Conservation (phyloP, 2,797 vertebrate genomes). For the Anabas testudineus region DNA sequence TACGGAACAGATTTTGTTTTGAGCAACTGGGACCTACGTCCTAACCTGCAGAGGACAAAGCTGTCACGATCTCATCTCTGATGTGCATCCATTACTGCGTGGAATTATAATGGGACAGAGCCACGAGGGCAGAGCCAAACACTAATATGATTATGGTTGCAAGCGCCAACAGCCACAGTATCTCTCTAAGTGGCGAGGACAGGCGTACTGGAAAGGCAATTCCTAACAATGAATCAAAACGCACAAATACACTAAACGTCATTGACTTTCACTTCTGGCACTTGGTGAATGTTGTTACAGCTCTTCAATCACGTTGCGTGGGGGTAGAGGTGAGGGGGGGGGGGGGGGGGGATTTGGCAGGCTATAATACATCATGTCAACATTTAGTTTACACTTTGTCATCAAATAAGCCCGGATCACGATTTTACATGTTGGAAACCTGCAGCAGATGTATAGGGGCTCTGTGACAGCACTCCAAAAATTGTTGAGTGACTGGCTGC, state of each 20-base stretch:
- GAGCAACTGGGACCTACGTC: constrained; percentile 22
- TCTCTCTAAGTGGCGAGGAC: constrained; percentile 22
- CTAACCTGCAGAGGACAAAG: constrained; percentile 69
- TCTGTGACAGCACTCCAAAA: constrained; percentile 4
- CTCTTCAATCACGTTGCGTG: constrained; percentile 69
- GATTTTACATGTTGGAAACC: constrained; percentile 40
- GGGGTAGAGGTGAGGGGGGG: constrained; percentile 20
- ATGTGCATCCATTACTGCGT: constrained; percentile 77
- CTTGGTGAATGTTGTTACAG: constrained; percentile 66
- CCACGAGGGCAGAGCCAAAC: constrained; percentile 76
- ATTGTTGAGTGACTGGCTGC: constrained; percentile 1
- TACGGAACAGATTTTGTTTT: constrained; percentile 28
- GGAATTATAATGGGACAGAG: constrained; percentile 71
- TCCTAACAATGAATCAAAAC: constrained; percentile 74
- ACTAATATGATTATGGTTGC: constrained; percentile 81
- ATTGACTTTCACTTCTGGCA: constrained; percentile 66
- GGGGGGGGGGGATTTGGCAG: constrained; percentile 34
- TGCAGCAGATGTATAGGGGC: constrained; percentile 17
- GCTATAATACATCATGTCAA: constrained; percentile 61
- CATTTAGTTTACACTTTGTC: constrained; percentile 58
- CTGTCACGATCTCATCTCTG: constrained; percentile 72
- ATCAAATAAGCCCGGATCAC: constrained; percentile 59
- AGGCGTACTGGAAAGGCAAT: constrained; percentile 49
- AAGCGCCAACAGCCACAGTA: constrained; percentile 60
- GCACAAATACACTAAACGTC: constrained; percentile 70